Evolutionary conservation across 35 echinoderm and acorn worm species (phyloP).

Genomic region (Chiridota heheva): DNA sequence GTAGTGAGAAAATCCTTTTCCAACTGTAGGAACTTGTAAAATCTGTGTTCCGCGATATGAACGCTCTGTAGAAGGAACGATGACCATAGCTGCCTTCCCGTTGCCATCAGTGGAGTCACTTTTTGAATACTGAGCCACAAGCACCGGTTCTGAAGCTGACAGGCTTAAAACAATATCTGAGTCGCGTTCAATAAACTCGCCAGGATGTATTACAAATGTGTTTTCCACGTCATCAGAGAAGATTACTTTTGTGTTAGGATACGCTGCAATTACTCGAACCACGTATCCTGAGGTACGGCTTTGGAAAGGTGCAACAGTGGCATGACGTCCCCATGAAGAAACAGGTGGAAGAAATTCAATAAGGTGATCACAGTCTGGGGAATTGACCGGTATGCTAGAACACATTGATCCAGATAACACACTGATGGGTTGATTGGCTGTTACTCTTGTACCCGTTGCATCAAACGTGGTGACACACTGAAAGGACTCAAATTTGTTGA

Average conservation of each 20-base stretch:
- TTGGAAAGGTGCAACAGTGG: not conserved
- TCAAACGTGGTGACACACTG: conserved; percentile 12
- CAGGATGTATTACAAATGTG: not conserved
- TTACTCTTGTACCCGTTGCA: not conserved
- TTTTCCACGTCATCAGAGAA: not conserved
- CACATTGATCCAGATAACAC: conserved; percentile 9
- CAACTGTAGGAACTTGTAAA: no score
- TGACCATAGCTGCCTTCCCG: conserved; percentile 7
- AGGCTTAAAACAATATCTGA: not conserved
- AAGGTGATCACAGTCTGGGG: not conserved
- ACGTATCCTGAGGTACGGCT: conserved; percentile 10
- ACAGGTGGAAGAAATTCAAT: not conserved
- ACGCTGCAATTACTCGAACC: not conserved
- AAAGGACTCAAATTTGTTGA: not conserved
- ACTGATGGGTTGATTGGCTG: not conserved
- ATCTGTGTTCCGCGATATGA: no score
- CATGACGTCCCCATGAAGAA: not conserved
- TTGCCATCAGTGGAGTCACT: not conserved
- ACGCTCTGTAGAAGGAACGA: not conserved
- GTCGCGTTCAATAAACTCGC: not conserved
- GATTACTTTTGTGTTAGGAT: not conserved
- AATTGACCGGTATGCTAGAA: not conserved
- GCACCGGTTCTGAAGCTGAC: not conserved
- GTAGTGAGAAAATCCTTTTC: no score
- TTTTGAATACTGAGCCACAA: conserved; percentile 14